A percentile compares a stretch with the other conserved stretches of the same genome.
These are phyloP conservation scores for Crocallis elinguaria DNA, from an alignment of 2,888 invertebrate species.

Conservation along the genomic window DNA sequence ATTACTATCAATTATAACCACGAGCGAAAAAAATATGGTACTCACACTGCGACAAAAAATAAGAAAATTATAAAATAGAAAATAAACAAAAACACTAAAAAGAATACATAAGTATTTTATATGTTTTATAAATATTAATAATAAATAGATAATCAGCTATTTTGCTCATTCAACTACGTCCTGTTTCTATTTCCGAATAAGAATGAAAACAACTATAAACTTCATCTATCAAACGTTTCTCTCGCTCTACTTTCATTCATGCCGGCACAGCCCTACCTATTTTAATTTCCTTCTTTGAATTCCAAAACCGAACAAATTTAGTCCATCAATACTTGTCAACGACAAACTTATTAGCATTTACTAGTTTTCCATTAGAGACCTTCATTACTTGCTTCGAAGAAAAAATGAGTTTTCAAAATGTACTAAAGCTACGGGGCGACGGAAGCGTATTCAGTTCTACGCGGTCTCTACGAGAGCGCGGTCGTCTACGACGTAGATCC, in stretches of 20 bases:
- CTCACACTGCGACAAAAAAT: too few species aligned
- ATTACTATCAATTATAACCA: too few species aligned
- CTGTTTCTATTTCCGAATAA: neutral
- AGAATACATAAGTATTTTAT: too few species aligned
- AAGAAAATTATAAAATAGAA: too few species aligned
- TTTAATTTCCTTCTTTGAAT: conserved; percentile 15
- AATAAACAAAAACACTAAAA: too few species aligned
- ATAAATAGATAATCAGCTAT: too few species aligned
- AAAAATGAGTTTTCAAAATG: conserved; percentile 56
- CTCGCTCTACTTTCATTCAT: neutral
- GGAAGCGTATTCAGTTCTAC: conserved; percentile 60
- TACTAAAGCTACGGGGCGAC: conserved; percentile 51
- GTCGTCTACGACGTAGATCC: conserved; percentile 69
- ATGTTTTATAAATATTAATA: too few species aligned
- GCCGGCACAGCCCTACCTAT: too few species aligned
- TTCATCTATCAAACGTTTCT: neutral
- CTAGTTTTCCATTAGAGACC: conserved; percentile 46
- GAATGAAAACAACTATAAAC: neutral
- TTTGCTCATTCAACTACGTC: neutral
- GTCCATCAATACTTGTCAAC: conserved; percentile 31
- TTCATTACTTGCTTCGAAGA: conserved; percentile 50
- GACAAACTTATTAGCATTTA: conserved; percentile 38
- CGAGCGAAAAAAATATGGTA: too few species aligned
- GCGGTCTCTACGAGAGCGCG: conserved; percentile 64
- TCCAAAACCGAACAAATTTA: conserved; percentile 16